A percentile compares a stretch with the other conserved stretches of the same genome.
Conservation (phyloP, 2,888 invertebrate species). For the Chymomyza procnemis region DNA sequence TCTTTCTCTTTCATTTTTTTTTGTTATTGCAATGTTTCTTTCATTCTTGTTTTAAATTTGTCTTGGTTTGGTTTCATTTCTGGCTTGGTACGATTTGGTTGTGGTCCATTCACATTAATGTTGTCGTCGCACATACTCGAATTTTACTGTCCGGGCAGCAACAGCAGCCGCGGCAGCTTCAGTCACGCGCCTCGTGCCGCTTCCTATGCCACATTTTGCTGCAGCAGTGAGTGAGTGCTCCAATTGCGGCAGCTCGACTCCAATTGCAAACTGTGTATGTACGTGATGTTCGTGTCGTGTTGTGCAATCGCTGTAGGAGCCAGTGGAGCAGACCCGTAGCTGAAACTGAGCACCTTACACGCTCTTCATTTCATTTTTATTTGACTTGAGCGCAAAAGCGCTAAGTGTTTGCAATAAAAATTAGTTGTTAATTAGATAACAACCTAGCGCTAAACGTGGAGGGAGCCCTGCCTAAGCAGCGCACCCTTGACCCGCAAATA, state of each 20-base stretch:
- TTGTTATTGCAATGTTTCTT: background rate
- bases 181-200: background rate
- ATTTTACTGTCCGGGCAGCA: constrained; percentile 37
- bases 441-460: constrained; percentile 14
- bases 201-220: background rate
- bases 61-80: background rate
- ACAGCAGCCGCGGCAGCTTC: constrained; percentile 3
- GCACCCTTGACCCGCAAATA: too few species aligned
- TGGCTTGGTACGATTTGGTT: background rate
- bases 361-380: background rate
- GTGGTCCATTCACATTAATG: constrained; percentile 59
- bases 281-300: constrained; percentile 39
- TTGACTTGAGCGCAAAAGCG: background rate
- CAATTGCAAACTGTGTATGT: constrained; percentile 25
- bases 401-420: too few species aligned
- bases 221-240: background rate
- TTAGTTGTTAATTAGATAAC: too few species aligned
- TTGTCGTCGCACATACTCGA: constrained; percentile 15
- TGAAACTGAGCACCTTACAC: background rate
- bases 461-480: constrained; percentile 21
- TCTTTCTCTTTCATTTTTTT: background rate
- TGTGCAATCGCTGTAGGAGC: background rate
- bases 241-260: constrained; percentile 16
- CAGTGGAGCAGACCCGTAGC: background rate
- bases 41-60: background rate